Evolutionary conservation across 2,888 invertebrate species (phyloP).

Genomic region (Diarsia brunnea): DNA sequence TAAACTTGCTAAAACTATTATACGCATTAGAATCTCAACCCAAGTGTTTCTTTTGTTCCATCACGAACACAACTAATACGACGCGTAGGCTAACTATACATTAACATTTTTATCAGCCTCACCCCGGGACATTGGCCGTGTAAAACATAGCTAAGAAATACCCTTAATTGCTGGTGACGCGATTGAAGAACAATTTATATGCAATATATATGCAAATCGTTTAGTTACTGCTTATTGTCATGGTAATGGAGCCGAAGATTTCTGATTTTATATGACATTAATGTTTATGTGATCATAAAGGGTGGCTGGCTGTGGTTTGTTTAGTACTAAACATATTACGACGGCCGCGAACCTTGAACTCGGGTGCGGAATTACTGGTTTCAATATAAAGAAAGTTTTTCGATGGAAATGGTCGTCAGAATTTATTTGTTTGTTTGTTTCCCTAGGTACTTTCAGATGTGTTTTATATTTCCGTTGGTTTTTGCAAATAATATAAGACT

Average conservation of each 20-base stretch:
- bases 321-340: conserved; percentile 52
- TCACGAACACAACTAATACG: too few species aligned
- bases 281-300: conserved; percentile 60
- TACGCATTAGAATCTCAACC: too few species aligned
- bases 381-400: conserved; percentile 19
- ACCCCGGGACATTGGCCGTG: conserved; percentile 78
- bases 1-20: too few species aligned
- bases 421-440: conserved; percentile 35
- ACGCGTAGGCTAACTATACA: conserved; percentile 73
- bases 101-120: conserved; percentile 80
- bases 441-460: not conserved
- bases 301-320: conserved; percentile 60
- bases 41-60: too few species aligned
- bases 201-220: conserved; percentile 87
- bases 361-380: conserved; percentile 27
- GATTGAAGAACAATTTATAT: conserved; percentile 79
- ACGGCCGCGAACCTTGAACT: conserved; percentile 54
- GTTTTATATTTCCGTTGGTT: not conserved
- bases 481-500: not conserved
- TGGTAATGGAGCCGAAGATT: conserved; percentile 66
- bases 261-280: conserved; percentile 59
- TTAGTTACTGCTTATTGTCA: conserved; percentile 73
- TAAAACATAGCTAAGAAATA: conserved; percentile 77
- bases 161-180: conserved; percentile 81
- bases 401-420: conserved; percentile 26